These are phyloP conservation scores for Mechanitis mazaeus DNA, from an alignment of 2,888 invertebrate genomes.

Conservation along the genomic window DNA sequence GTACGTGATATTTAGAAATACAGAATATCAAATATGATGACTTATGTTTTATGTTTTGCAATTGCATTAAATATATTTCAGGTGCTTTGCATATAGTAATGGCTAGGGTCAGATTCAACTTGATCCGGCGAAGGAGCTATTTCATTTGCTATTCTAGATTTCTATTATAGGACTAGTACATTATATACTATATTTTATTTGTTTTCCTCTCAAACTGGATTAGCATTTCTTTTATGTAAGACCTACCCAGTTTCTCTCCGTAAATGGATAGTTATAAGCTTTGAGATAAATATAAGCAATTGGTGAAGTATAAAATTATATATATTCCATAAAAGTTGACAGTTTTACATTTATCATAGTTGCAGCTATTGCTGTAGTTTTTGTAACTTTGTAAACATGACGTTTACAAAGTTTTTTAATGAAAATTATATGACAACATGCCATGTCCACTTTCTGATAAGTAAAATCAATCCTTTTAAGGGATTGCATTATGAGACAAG, in stretches of 20 bases:
- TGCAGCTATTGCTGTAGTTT: background rate
- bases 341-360: background rate
- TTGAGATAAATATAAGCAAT: too few relatives aligned
- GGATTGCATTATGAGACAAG: constrained; percentile 26
- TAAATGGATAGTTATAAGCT: background rate
- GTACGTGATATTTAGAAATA: background rate
- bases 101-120: constrained; percentile 16
- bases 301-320: too few relatives aligned
- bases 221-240: background rate
- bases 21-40: background rate
- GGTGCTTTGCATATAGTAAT: constrained; percentile 25
- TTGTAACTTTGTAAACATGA: constrained; percentile 7
- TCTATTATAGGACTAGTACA: constrained; percentile 6
- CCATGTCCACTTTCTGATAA: constrained; percentile 28
- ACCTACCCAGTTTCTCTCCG: background rate
- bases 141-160: constrained; percentile 12
- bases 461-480: constrained; percentile 25
- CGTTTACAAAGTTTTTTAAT: constrained; percentile 9
- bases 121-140: constrained; percentile 24
- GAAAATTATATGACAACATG: constrained; percentile 25
- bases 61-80: constrained; percentile 20
- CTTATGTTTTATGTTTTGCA: constrained; percentile 9
- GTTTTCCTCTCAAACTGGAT: constrained; percentile 1
- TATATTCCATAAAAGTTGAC: background rate
- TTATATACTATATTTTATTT: constrained; percentile 15